These are phyloP conservation scores for Dolichopus griseipennis DNA, from an alignment of 2,888 invertebrate genomes.

Conservation along the genomic window DNA sequence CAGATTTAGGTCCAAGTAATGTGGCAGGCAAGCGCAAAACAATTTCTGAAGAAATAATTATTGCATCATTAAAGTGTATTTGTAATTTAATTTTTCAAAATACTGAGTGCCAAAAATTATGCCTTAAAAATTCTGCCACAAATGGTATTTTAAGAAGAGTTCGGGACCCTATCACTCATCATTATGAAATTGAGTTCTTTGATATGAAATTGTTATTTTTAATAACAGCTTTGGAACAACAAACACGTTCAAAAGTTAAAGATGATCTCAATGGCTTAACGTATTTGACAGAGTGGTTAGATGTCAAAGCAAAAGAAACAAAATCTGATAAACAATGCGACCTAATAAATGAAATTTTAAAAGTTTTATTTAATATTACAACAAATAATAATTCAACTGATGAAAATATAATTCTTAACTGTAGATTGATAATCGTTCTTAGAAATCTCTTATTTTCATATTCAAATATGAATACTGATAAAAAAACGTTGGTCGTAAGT, in stretches of 20 bases:
- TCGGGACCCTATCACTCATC: slow-evolving; percentile 40
- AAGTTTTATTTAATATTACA: slow-evolving; percentile 70
- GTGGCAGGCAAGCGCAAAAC: slow-evolving; percentile 25
- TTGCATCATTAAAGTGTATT: slow-evolving; percentile 79
- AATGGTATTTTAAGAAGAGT: slow-evolving; percentile 66
- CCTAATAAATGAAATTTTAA: slow-evolving; percentile 63
- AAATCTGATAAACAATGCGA: slow-evolving; percentile 52
- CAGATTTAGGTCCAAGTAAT: slow-evolving; percentile 49
- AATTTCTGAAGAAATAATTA: slow-evolving; percentile 48
- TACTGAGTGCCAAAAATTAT: slow-evolving; percentile 50
- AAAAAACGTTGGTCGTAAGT: slow-evolving; percentile 38
- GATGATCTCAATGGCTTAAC: slow-evolving; percentile 61
- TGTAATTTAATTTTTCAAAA: slow-evolving; percentile 83
- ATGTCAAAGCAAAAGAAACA: slow-evolving; percentile 49
- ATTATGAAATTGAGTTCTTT: slow-evolving; percentile 58
- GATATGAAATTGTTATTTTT: slow-evolving; percentile 84
- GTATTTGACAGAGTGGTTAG: slow-evolving; percentile 58
- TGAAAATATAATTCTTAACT: slow-evolving; percentile 62
- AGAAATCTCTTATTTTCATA: slow-evolving; percentile 55
- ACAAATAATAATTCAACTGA: slow-evolving; percentile 47
- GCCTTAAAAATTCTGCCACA: slow-evolving; percentile 54
- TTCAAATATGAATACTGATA: slow-evolving; percentile 41
- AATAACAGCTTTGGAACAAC: slow-evolving; percentile 70
- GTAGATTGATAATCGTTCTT: slow-evolving; percentile 62
- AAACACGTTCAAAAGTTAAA: slow-evolving; percentile 56